These are phyloP conservation scores for Gari tellinella DNA, from an alignment of 2,888 invertebrate species.

Conservation along the genomic window DNA sequence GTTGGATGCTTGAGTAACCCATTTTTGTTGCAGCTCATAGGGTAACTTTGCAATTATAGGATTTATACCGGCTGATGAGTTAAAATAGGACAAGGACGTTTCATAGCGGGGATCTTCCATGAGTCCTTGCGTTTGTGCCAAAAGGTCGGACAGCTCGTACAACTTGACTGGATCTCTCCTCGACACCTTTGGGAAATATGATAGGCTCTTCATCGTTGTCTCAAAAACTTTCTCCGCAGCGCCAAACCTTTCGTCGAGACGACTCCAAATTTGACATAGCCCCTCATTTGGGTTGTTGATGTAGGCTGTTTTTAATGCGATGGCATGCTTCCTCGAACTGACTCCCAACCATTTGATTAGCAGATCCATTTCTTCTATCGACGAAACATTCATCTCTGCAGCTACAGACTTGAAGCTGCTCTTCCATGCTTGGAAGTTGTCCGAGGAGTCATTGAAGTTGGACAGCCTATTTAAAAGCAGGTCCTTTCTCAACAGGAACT, in stretches of 20 bases:
- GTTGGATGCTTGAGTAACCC: constrained; percentile 4
- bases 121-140: constrained; percentile 11
- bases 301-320: constrained; percentile 36
- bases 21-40: constrained; percentile 19
- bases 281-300: constrained; percentile 12
- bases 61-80: constrained; percentile 16
- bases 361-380: constrained; percentile 26
- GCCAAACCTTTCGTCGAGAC: constrained; percentile 40
- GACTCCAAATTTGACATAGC: constrained; percentile 23
- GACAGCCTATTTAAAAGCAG: neutral
- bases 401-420: constrained; percentile 1
- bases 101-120: constrained; percentile 22
- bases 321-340: constrained; percentile 19
- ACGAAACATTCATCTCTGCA: neutral
- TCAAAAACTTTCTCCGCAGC: constrained; percentile 25
- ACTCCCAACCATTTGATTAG: constrained; percentile 43
- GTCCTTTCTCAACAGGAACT: neutral
- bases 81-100: constrained; percentile 12
- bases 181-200: constrained; percentile 16
- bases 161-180: constrained; percentile 11
- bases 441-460: neutral
- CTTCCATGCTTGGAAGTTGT: constrained; percentile 6
- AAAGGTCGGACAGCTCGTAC: constrained; percentile 19
- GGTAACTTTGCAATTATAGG: constrained; percentile 23
- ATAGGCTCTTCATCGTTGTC: constrained; percentile 14